phyloP scores from a whole-genome alignment of 2,888 invertebrate genomes.

The Lucinisca nassula region DNA sequence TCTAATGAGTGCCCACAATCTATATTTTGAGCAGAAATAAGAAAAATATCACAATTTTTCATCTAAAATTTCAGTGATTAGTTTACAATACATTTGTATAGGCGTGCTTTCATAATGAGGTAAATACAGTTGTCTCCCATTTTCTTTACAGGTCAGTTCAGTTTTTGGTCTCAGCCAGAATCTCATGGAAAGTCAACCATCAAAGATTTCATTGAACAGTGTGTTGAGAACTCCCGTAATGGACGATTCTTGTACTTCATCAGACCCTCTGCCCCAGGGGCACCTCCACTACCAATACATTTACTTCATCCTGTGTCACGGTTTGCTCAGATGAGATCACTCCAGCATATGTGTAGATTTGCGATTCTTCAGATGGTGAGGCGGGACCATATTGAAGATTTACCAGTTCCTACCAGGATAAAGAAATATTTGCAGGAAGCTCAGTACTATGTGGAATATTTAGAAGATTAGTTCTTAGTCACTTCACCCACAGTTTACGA shows the following conservation, averaged over 20 bases:
- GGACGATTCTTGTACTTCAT: conserved; percentile 93
- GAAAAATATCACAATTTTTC: too few species aligned
- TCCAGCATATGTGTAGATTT: conserved; percentile 93
- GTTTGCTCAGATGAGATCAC: conserved; percentile 90
- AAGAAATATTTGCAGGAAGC: conserved; percentile 86
- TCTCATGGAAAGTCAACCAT: conserved; percentile 89
- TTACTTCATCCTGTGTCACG: conserved; percentile 93
- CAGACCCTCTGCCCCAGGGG: conserved; percentile 91
- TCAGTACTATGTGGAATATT: conserved; percentile 85
- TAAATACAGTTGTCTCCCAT: too few species aligned
- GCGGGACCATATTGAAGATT: conserved; percentile 91
- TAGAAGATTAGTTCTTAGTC: conserved; percentile 71
- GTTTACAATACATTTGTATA: too few species aligned
- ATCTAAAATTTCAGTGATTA: too few species aligned
- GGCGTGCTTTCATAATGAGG: too few species aligned
- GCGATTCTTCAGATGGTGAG: conserved; percentile 91
- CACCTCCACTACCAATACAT: conserved; percentile 92
- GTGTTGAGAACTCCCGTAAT: conserved; percentile 91
- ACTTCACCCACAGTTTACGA: too few species aligned
- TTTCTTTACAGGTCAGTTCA: conserved; percentile 92
- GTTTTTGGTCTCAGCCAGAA: conserved; percentile 88
- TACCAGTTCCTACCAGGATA: conserved; percentile 91
- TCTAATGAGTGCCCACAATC: too few species aligned
- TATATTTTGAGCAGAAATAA: too few species aligned
- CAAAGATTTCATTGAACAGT: conserved; percentile 92